phyloP scores from a whole-genome alignment of 2,797 vertebrate species.

The Schizothorax lantsangensis region DNA sequence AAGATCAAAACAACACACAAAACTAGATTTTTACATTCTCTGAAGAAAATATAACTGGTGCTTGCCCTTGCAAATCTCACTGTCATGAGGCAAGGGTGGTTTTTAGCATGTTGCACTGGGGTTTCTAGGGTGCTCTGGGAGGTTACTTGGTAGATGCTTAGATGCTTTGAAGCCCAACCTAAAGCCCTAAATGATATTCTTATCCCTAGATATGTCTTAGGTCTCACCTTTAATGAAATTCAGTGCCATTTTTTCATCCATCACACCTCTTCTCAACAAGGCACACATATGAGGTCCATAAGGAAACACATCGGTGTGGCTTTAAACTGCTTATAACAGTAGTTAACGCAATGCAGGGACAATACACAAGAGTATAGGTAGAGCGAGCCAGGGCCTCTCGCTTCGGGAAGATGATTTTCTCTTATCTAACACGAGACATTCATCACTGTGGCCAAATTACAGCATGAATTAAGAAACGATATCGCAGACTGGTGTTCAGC shows the following conservation, averaged over 20 bases:
- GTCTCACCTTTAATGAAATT: neutral
- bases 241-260: neutral
- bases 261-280: neutral
- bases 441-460: constrained; percentile 81
- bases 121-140: neutral
- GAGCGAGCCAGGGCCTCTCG: constrained; percentile 42
- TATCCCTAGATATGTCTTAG: neutral
- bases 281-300: constrained; percentile 41
- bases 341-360: constrained; percentile 60
- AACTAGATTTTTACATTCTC: constrained; percentile 7
- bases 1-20: constrained; percentile 62
- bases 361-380: constrained; percentile 35
- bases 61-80: neutral
- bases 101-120: neutral
- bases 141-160: neutral
- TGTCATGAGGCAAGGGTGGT: too few species aligned
- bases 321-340: constrained; percentile 60
- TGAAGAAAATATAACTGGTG: neutral
- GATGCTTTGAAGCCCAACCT: neutral
- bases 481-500: constrained; percentile 75
- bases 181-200: neutral
- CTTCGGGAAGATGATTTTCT: constrained; percentile 68
- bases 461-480: constrained; percentile 82
- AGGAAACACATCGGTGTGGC: constrained; percentile 49
- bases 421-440: constrained; percentile 78